These are phyloP conservation scores for Grapholita molesta DNA, from an alignment of 1,140 invertebrate species.

Conservation along the genomic window DNA sequence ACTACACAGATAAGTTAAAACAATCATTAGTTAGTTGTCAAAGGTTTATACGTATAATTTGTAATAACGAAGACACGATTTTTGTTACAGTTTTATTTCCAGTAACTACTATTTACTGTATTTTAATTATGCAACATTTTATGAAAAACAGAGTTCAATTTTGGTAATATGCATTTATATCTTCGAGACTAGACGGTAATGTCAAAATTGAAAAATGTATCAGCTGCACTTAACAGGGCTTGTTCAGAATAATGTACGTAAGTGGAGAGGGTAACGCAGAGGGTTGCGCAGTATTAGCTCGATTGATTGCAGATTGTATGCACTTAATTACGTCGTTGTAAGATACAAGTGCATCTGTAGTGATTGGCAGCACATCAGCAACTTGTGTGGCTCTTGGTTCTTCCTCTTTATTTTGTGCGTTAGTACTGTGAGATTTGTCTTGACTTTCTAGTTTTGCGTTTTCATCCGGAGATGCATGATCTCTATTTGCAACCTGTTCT, in stretches of 20 bases:
- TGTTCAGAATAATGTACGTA: constrained; percentile 43
- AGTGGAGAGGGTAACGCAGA: constrained; percentile 30
- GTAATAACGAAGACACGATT: neutral
- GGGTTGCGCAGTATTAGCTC: constrained; percentile 16
- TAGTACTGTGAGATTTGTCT: constrained; percentile 10
- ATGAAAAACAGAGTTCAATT: neutral
- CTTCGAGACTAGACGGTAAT: constrained; percentile 26
- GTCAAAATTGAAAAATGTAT: neutral
- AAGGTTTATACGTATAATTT: neutral
- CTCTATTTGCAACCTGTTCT: neutral
- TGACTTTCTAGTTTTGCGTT: constrained; percentile 24
- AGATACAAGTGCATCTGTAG: constrained; percentile 32
- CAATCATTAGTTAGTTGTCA: neutral
- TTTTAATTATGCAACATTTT: neutral
- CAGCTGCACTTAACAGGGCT: constrained; percentile 26
- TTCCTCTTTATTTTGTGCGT: constrained; percentile 19
- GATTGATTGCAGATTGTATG: constrained; percentile 36
- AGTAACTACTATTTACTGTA: neutral
- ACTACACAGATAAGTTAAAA: neutral
- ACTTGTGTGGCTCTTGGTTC: neutral
- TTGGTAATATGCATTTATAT: neutral
- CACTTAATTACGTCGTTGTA: constrained; percentile 60
- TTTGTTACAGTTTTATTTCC: neutral
- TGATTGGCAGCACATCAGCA: neutral
- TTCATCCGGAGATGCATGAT: neutral